Base-by-base conservation (phyloP, 2,113 vertebrate genomes). In the Sisor rabdophorus region DNA sequence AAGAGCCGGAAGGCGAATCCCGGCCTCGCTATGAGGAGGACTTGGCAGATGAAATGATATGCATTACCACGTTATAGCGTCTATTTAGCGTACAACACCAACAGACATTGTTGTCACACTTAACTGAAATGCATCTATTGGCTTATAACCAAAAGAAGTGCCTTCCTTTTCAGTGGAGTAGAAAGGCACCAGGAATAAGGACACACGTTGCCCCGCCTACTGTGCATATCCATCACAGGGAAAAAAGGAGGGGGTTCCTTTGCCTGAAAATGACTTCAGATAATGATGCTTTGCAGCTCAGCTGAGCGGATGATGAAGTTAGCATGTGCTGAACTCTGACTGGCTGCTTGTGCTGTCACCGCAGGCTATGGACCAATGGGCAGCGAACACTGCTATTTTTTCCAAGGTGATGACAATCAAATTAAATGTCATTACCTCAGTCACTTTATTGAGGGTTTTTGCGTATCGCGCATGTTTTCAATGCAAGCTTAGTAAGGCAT, bases 21-120 rank as follows among this genome's bases (percentile, higher is more conserved):
- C 85, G 87, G 81, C 86, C 87, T 80, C 91, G 86, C 79, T 97
- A 97, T 0, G 97, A 99, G 89, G 97, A 98, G 88, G 97, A 99
- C 87, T 92, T 99, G 89, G 95, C 95, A 11, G 97, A 98, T 52
- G 97, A 99, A 88, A 98, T 99, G 96, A 98, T 98, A 85, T 99
- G 97, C 90, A 95, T 99, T 85, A 98, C 97, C 20, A 96, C 94
- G 84, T 97, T 99, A 95, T 99, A 99, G 95, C 93, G 91, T 86
- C 84, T 80, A 85, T 88, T 77, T 77, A 82, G 87, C 73, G 69
- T 76, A 30, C 52, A 20, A 58, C 71, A 69, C 74, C 24, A 20
- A 52, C 59, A 73, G 68, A 40, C 63, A 61, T 16, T 44, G 19
- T 60, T 30, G 84, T 81, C 75, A 75, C 70, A 82, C 61, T 76